Conservation (phyloP, 1,140 invertebrate genomes). For the Eumaeus atala region DNA sequence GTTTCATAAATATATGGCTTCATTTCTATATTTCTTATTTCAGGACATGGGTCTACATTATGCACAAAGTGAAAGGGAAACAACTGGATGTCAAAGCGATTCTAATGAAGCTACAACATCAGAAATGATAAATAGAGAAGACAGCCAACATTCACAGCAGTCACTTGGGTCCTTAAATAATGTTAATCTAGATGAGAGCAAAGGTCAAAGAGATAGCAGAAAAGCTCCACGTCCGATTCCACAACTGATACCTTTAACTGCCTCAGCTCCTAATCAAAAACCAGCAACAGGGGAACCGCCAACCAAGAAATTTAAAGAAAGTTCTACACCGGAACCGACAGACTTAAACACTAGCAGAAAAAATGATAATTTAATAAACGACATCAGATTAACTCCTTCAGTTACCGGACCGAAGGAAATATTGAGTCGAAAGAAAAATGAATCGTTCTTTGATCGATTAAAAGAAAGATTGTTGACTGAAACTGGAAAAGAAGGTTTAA, state of each 20-base stretch:
- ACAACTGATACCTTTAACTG: slow-evolving; percentile 80
- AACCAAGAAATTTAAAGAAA: slow-evolving; percentile 56
- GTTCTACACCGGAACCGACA: slow-evolving; percentile 20
- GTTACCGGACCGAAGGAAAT: slow-evolving; percentile 44
- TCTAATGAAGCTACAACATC: slow-evolving; percentile 52
- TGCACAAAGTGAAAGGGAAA: slow-evolving; percentile 42
- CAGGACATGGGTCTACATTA: slow-evolving; percentile 62
- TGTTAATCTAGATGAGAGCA: slow-evolving; percentile 35
- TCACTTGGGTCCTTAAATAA: slow-evolving; percentile 23
- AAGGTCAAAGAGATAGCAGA: slow-evolving; percentile 57
- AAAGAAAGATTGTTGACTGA: slow-evolving; percentile 81
- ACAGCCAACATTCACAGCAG: slow-evolving; percentile 13
- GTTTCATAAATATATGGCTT: neutral
- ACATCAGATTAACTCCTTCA: slow-evolving; percentile 44
- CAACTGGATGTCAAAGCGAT: slow-evolving; percentile 53
- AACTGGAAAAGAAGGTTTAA: slow-evolving; percentile 73
- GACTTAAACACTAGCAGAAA: slow-evolving; percentile 31
- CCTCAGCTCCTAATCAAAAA: slow-evolving; percentile 59
- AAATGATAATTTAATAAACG: slow-evolving; percentile 40
- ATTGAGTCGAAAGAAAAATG: slow-evolving; percentile 77
- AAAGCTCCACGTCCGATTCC: slow-evolving; percentile 78
- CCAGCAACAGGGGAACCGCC: slow-evolving; percentile 47
- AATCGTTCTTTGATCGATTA: slow-evolving; percentile 87
- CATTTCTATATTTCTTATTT: slow-evolving; percentile 33
- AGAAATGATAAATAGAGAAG: slow-evolving; percentile 35